Evolutionary conservation across 1,140 invertebrate species (phyloP).

Genomic region (Drosophila littoralis): DNA sequence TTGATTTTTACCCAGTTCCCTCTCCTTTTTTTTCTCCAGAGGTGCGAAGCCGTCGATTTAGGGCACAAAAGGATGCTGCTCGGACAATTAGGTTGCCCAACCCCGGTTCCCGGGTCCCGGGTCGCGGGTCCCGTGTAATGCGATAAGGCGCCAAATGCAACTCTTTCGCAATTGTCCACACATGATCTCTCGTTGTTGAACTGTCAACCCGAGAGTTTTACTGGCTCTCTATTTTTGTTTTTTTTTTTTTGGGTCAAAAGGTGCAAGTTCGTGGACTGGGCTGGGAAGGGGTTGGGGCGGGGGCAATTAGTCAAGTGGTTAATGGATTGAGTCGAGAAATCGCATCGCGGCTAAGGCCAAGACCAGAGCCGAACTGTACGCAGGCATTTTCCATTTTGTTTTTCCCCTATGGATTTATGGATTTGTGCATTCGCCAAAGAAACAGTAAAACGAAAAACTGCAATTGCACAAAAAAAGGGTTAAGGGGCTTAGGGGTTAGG

Average conservation of each 20-base stretch:
- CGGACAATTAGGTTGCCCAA: conserved; percentile 29
- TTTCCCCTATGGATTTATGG: conserved; percentile 25
- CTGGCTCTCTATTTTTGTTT: conserved; percentile 8
- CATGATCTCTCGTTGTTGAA: conserved; percentile 50
- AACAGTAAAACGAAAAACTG: conserved; percentile 30
- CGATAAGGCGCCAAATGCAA: conserved; percentile 67
- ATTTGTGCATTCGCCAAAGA: conserved; percentile 13
- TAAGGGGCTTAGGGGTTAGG: conserved; percentile 69
- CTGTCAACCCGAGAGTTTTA: conserved; percentile 23
- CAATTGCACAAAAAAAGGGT: conserved; percentile 60
- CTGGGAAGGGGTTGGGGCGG: background rate
- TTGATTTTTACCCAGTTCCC: conserved; percentile 11
- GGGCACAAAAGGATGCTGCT: conserved; percentile 51
- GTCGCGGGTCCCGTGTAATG: conserved; percentile 57
- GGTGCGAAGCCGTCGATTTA: conserved; percentile 68
- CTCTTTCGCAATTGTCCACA: conserved; percentile 52
- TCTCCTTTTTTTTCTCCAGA: conserved; percentile 4
- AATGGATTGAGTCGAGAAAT: conserved; percentile 74
- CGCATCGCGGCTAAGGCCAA: conserved; percentile 58
- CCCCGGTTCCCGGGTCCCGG: conserved; percentile 21
- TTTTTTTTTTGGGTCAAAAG: conserved; percentile 51
- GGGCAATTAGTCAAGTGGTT: conserved; percentile 80
- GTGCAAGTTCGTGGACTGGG: conserved; percentile 3
- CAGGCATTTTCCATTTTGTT: conserved; percentile 25
- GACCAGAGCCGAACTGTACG: conserved; percentile 45